Evolutionary conservation across 2,888 invertebrate genomes (phyloP).

Genomic region (Xylocampa areola): DNA sequence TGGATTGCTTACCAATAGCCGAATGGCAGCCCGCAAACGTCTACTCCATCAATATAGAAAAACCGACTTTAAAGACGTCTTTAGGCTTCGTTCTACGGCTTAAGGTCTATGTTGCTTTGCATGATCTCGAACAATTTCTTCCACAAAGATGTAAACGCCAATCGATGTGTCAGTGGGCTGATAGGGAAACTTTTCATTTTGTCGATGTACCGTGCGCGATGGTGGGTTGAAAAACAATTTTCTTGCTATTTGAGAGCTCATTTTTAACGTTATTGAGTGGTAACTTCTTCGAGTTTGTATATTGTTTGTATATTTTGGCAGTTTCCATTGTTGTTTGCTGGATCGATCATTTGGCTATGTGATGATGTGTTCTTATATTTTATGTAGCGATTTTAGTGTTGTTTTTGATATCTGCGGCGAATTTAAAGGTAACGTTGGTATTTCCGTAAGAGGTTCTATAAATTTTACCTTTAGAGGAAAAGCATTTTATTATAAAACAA

Average conservation of each 20-base stretch:
- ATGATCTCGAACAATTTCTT: conserved; percentile 78
- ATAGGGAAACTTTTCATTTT: conserved; percentile 88
- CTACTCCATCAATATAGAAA: conserved; percentile 73
- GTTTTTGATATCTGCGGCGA: conserved; percentile 16
- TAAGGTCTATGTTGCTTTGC: conserved; percentile 79
- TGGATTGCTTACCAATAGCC: conserved; percentile 83
- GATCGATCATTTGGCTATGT: conserved; percentile 65
- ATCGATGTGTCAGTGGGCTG: conserved; percentile 86
- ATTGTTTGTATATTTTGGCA: conserved; percentile 66
- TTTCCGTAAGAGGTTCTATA: conserved; percentile 51
- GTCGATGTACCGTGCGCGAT: conserved; percentile 76
- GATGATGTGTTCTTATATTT: conserved; percentile 27
- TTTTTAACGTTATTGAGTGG: conserved; percentile 86
- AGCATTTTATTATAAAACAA: conserved; percentile 61
- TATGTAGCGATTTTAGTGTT: conserved; percentile 19
- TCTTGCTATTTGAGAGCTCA: conserved; percentile 81
- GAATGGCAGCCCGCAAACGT: conserved; percentile 78
- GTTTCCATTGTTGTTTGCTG: conserved; percentile 70
- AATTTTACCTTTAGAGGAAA: conserved; percentile 49
- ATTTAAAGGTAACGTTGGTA: conserved; percentile 26
- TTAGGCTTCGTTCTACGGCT: conserved; percentile 60
- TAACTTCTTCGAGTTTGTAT: conserved; percentile 71
- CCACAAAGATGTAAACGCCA: conserved; percentile 87
- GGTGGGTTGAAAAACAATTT: conserved; percentile 84
- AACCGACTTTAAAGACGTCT: conserved; percentile 65